Base-by-base conservation (phyloP, 2,113 vertebrate species). In the Poicephalus gulielmi region DNA sequence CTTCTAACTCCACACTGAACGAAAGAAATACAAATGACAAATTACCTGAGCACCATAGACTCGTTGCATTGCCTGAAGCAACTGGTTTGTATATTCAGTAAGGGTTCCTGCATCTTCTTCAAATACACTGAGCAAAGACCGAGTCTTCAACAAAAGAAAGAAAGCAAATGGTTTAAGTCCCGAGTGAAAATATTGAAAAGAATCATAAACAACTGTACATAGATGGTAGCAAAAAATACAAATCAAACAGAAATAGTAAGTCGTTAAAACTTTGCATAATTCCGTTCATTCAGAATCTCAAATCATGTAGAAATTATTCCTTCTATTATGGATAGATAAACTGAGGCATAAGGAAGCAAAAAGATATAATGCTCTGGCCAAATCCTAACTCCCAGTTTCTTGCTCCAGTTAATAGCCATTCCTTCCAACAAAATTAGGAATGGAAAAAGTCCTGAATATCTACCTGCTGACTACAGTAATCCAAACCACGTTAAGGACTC, bases 41-140 rank as follows among this genome's bases (percentile, higher is more conserved):
- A 60, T 94, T 98, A 99, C 99, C 99, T 99, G 99, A 31, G 99
- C 99, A 80, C 99, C 99, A 31, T 99, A 99, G 90, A 99, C 99
- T 5, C 99, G 98, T 94, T 99, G 99, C 99, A 99, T 99, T 4
- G 99, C 98, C 92, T 99, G 99, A 44, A 99, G 98, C 96, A 99
- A 98, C 97, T 99, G 98, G 97, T 99, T 99, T 93, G 99, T 99
- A 82, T 99, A 99, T n/a, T 99, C 99, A 5, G 99, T 99, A 47
- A 99, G 99, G 7, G 99, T 99, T 74, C 98, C 99, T 4, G 99
- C 98, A 99, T 99, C 99, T 95, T 99, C 99, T 91, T 99, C 99
- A 97, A 99, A 99, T 12, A 99, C 99, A 44, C 99, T 99, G 91
- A 99, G 98, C 96, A 99, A 95, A 64, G 99, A 99, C 37, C 99